phyloP scores from a whole-genome alignment of 1,140 invertebrate genomes.

The Acromyrmex echinatior region DNA sequence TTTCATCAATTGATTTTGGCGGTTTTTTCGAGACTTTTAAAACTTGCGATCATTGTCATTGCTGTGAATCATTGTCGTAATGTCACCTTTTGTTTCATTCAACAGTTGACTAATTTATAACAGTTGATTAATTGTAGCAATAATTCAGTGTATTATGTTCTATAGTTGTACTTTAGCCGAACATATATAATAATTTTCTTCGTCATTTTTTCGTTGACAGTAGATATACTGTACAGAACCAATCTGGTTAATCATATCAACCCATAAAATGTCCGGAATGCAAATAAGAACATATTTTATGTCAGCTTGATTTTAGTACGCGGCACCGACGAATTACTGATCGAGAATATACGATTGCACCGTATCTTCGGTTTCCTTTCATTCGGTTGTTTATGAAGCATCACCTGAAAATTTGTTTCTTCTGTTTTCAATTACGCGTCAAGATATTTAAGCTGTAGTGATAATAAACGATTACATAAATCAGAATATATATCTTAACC shows the following conservation, averaged over 20 bases:
- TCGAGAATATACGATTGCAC: conserved; percentile 14
- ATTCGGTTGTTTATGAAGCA: conserved; percentile 2
- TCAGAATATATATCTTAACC: not conserved
- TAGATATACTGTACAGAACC: not conserved
- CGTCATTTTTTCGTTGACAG: not conserved
- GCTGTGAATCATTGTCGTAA: not conserved
- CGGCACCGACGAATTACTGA: conserved; percentile 31
- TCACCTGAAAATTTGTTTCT: not conserved
- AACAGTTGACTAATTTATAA: not conserved
- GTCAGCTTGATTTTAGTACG: conserved; percentile 23
- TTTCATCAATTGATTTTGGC: not conserved
- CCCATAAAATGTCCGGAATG: conserved; percentile 5
- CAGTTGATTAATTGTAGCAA: not conserved
- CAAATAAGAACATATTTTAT: conserved; percentile 45
- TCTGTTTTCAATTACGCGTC: not conserved
- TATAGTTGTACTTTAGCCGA: not conserved
- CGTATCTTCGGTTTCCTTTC: conserved; percentile 7
- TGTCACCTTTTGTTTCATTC: not conserved
- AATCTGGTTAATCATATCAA: not conserved
- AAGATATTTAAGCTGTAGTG: not conserved
- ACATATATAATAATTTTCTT: not conserved
- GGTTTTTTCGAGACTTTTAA: not conserved
- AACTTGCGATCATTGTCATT: not conserved
- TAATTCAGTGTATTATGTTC: not conserved
- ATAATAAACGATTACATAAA: conserved; percentile 29